Evolutionary conservation across 2,888 invertebrate species (phyloP), one percentile per base, ranked within the genome.

Genomic region (Eupithecia subfuscata): DNA sequence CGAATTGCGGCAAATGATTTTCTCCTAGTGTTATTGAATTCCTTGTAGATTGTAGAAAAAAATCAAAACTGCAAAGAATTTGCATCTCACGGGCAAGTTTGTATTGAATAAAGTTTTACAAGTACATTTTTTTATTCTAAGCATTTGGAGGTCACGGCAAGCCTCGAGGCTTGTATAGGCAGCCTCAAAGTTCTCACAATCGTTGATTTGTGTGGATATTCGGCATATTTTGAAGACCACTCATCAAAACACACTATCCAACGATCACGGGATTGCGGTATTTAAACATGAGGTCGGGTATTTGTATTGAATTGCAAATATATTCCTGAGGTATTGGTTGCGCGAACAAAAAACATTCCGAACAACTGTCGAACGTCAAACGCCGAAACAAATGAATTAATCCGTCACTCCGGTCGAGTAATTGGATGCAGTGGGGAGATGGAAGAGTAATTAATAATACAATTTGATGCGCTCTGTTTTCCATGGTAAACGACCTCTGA

Each of bases 361-460:
- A 60, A 25, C 60, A 60, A 60, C 60, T 60, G 60, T 60, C 67
- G 45, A 48, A 70, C 40, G 60, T 45, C 56, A 74, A 45, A 40
- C 48, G 30, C 40, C 43, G 43, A 43, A 78, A 71, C 74, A 71
- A 78, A 84, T 86, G 83, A 82, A 86, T 87, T 84, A 88, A 87
- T 85, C 84, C 83, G 84, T 85, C 85, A 86, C 83, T 79, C 82
- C 72, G 82, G 79, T 84, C 40, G n/a, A 69, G 34, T 75, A 64
- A 71, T 74, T 65, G 70, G 83, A 85, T 82, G 84, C 83, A 83
- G 73, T 77, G 81, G 78, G 79, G 76, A 76, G 74, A 18, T 34
- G 70, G 64, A 56, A 71, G 78, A 81, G 79, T 82, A 79, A 79
- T 76, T 77, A 79, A 80, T 78, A 64, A 60, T 14, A 60, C 22